These are phyloP conservation scores for Steromphala cineraria DNA, from an alignment of 2,888 invertebrate species.

Conservation along the genomic window DNA sequence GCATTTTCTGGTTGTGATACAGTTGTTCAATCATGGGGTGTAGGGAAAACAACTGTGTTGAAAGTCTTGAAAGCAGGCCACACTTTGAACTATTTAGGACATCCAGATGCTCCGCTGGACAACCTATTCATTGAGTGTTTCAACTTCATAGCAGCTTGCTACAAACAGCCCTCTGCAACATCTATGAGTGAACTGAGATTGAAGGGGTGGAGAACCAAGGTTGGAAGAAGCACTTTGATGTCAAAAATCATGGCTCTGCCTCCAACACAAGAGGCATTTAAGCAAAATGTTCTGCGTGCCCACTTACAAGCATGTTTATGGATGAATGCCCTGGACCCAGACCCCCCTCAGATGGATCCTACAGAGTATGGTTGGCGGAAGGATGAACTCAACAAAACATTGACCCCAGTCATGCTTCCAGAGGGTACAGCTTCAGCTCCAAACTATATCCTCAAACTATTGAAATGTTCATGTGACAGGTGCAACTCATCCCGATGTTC, in stretches of 20 bases:
- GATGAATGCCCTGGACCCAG: neutral
- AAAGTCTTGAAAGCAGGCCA: neutral
- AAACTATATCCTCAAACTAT: neutral
- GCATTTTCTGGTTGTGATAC: constrained; percentile 32
- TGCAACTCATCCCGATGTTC: neutral
- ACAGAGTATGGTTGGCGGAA: neutral
- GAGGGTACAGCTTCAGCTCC: neutral
- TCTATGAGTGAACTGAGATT: neutral
- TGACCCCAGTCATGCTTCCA: neutral
- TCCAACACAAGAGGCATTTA: neutral
- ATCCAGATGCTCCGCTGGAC: neutral
- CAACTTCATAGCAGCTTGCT: too few relatives aligned
- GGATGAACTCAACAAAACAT: neutral
- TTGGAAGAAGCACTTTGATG: neutral
- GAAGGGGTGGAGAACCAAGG: neutral
- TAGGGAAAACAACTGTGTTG: constrained; percentile 23
- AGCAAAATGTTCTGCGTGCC: neutral
- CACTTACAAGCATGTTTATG: neutral
- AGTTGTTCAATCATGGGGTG: constrained; percentile 14
- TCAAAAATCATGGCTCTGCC: neutral
- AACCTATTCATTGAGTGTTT: too few relatives aligned
- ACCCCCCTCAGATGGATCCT: neutral
- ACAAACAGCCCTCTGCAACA: neutral
- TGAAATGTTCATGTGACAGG: neutral
- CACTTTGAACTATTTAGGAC: neutral